Evolutionary conservation across 2,113 vertebrate species (phyloP).

Genomic region (Ibidorhyncha struthersii): DNA sequence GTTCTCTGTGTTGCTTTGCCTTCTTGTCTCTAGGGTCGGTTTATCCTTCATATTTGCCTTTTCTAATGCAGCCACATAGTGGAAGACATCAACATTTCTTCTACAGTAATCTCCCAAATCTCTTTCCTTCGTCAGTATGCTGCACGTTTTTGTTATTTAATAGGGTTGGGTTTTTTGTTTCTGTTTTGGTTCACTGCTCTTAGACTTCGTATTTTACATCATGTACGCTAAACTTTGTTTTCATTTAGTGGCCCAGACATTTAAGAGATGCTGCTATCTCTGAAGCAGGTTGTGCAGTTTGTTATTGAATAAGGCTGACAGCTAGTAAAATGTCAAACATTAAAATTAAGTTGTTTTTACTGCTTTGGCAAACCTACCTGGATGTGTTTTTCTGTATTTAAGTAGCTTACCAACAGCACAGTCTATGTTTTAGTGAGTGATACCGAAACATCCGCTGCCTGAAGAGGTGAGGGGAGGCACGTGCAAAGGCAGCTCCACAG

Average conservation of each 20-base stretch:
- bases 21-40: constrained; percentile 1
- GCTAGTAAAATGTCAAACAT: neutral
- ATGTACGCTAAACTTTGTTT: constrained; percentile 1
- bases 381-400: constrained; percentile 11
- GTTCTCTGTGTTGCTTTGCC: neutral
- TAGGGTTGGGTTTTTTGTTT: neutral
- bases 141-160: neutral
- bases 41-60: constrained; percentile 12
- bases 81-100: constrained; percentile 25
- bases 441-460: neutral
- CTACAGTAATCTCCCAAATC: constrained; percentile 27
- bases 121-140: neutral
- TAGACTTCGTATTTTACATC: constrained; percentile 33
- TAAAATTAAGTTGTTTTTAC: constrained; percentile 42
- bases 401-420: neutral
- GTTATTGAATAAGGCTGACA: neutral
- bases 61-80: neutral
- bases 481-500: neutral
- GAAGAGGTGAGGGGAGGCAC: neutral
- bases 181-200: neutral
- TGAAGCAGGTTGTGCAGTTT: neutral
- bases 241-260: neutral
- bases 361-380: neutral
- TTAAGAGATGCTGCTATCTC: neutral
- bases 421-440: neutral